Base-by-base conservation (phyloP, 2,888 invertebrate genomes). In the Parnassius apollo region DNA sequence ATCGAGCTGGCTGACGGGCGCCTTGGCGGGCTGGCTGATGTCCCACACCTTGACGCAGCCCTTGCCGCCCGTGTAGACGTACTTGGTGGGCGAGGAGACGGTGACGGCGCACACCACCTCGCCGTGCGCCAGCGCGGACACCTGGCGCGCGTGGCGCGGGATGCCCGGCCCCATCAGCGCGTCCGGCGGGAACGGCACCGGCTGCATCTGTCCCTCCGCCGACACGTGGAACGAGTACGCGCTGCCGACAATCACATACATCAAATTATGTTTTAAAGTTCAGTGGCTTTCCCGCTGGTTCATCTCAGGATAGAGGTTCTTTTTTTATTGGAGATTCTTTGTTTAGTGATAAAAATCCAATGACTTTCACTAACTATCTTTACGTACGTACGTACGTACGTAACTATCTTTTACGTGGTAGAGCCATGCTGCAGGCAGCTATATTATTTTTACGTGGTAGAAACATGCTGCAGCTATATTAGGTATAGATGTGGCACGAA, bases 31-130 rank as follows among this genome's bases (percentile, higher is more conserved):
- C 82, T 97, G 97, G 86, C 96, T 96, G 85, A 98, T 98, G 90
- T 98, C 98, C 98, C 98, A 98, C 65, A 98, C 98, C 90, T 99
- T 99, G 72, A 99, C 98, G 90, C 98, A 97, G 67, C 98, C 98
- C 90, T 98, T 98, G 74, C 98, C 98, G 55, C 98, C 98, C 2
- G 98, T 98, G 92, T 98, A 98, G 58, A 98, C 97, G 88, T 97
- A 96, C 83, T 96, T 96, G 59, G 97, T 97, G 65, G 97, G 97
- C 86, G 97, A 97, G 67, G 97, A 97, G 76, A 99, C 98, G 65
- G 98, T 98, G 57, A 99, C 99, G 48, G 98, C 98, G 88, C 98
- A 98, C 42, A 98, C 98, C 62, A 98, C 98, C 75, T 99, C 98
- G 44, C 98, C 98, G 86, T 99, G 98, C 69, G 95, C 96, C 67